Base-by-base conservation (phyloP, 2,113 vertebrate species). In the Caranx ignobilis region DNA sequence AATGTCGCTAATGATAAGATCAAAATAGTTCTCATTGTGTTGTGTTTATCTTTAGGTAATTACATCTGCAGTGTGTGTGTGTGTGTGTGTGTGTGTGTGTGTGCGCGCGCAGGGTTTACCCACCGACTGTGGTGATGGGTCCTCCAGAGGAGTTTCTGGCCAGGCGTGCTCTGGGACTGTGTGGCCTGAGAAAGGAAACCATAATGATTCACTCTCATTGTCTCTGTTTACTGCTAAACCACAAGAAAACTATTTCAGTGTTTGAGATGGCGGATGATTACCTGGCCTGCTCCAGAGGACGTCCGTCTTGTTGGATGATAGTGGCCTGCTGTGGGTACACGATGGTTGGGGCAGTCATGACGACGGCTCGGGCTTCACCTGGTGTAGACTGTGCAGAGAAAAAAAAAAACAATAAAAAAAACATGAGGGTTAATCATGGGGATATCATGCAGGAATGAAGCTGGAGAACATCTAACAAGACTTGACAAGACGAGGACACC, bases 81-180 rank as follows among this genome's bases (percentile, higher is more conserved):
- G 32, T 65, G 18, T 26, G n/a, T 56, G 65, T 45, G 19, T 55
- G 26, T 55, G 80, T 71, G 59, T 76, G 55, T 65, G 35, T 52
- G 63, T 54, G 21, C 37, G 35, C 47, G 9, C 2, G 26, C 5
- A 48, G 35, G 11, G 19, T 69, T 80, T 81, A 89, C 94, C 92
- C 94, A 99, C 98, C 98, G 13, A 98, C 94, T 91, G 96, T 98
- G 60, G 96, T 99, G 91, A 98, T 93, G 0, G 96, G 94, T 41
- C 92, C 92, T 45, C 95, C 93, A 60, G 94, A 88, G 9, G 87
- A 87, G 16, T 89, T 95, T 83, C 96, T 95, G 77, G 88, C 82
- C 87, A 95, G 71, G 34, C 97, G 95, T 82, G 94, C 93, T 84
- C 96, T 95, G 75, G 97, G 97, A 90, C 97, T 97, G 86, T 94